Conservation (phyloP, 30 jellyfish, hydroid and myxozoan species). For the Aurelia aurita complex sp. Pacific region DNA sequence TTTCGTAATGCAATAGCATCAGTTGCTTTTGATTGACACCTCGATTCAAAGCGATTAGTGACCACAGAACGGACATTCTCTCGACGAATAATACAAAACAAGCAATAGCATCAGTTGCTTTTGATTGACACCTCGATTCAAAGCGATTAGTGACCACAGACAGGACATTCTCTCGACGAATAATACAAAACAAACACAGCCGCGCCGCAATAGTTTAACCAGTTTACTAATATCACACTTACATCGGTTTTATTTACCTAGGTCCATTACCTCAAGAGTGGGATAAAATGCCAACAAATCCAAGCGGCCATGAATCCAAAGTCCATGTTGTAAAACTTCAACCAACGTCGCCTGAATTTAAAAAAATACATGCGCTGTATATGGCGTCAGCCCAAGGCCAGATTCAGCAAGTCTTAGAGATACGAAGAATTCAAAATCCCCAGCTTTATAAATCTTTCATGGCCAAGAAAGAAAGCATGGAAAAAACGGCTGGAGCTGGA, state of each 20-base stretch:
- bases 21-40: no score
- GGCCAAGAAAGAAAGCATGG: conserved; percentile 50
- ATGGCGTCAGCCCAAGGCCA: background rate
- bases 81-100: no score
- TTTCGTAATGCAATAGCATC: no score
- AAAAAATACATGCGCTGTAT: background rate
- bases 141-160: no score
- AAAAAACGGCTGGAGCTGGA: conserved; percentile 14
- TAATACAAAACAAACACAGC: no score
- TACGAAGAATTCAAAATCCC: conserved; percentile 46
- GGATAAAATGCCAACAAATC: conserved; percentile 38
- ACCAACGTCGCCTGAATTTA: conserved; percentile 5
- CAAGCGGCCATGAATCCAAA: background rate
- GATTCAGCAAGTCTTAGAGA: background rate
- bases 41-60: no score
- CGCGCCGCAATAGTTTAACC: no score
- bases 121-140: no score
- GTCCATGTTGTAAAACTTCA: conserved; percentile 1
- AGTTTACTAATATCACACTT: no score
- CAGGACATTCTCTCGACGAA: no score
- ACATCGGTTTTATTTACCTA: background rate
- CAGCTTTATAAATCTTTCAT: conserved; percentile 21
- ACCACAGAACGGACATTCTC: no score
- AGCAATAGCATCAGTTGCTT: no score
- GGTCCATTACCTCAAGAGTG: conserved; percentile 11